Percentiles rank a stretch among this genome's conserved stretches.
Conservation (phyloP, 2,888 invertebrate genomes). For the Trissoscelio sp. region DNA sequence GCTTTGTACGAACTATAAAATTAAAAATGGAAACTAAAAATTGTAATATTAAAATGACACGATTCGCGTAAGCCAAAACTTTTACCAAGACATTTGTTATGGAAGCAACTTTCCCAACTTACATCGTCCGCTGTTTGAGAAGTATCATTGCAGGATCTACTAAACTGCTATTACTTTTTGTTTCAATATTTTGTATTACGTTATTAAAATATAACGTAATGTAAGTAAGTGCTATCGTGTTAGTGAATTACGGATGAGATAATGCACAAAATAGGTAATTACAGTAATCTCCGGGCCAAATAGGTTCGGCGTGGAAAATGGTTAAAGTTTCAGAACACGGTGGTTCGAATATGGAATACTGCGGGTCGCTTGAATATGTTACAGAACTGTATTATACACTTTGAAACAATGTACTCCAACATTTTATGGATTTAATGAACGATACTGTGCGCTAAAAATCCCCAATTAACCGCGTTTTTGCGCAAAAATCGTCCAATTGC, state of each 20-base stretch:
- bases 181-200: conserved; percentile 27
- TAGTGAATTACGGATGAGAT: conserved; percentile 54
- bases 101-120: conserved; percentile 17
- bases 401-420: conserved; percentile 48
- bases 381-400: conserved; percentile 47
- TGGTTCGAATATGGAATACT: conserved; percentile 55
- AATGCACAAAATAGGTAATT: conserved; percentile 62
- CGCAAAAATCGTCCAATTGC: not conserved
- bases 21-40: not conserved
- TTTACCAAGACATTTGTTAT: conserved; percentile 14
- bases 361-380: conserved; percentile 56
- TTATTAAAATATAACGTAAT: conserved; percentile 47
- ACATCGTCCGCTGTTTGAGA: not conserved
- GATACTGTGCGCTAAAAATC: conserved; percentile 11
- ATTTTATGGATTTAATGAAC: conserved; percentile 37
- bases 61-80: conserved; percentile 15
- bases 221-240: conserved; percentile 28
- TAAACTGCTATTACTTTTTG: conserved; percentile 31
- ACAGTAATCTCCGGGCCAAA: conserved; percentile 58
- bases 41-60: not conserved
- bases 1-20: not conserved
- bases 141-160: conserved; percentile 12
- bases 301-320: conserved; percentile 57
- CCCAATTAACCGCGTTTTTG: conserved; percentile 1
- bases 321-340: conserved; percentile 54